Evolutionary conservation across 2,797 vertebrate genomes (phyloP).

Genomic region (Sebastolobus alascanus): DNA sequence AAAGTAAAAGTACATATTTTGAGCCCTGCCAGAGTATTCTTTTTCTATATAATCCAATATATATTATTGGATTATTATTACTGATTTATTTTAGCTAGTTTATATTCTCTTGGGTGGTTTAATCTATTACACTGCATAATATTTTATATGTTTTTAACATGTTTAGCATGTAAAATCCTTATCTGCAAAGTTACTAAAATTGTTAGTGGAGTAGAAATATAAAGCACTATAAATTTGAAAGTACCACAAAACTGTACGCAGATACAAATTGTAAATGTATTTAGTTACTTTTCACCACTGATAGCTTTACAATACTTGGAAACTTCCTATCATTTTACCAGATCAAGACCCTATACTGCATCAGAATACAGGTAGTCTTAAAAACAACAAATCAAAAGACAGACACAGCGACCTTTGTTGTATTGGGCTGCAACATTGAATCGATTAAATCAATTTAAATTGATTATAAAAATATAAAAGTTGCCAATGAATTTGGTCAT

Average conservation of each 20-base stretch:
- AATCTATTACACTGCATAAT: not conserved
- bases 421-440: no score
- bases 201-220: not conserved
- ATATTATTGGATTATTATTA: not conserved
- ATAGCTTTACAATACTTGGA: not conserved
- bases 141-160: not conserved
- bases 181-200: not conserved
- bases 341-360: not conserved
- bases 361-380: not conserved
- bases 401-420: not conserved
- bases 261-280: not conserved
- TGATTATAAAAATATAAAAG: no score
- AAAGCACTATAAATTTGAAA: not conserved
- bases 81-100: not conserved
- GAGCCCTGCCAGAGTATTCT: not conserved
- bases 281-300: not conserved
- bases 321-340: not conserved
- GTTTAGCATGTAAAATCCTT: not conserved
- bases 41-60: not conserved
- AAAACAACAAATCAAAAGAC: not conserved
- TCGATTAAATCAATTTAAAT: no score
- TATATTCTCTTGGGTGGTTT: not conserved
- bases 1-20: not conserved
- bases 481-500: no score
- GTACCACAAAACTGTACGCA: not conserved